A percentile compares a stretch with the other conserved stretches of the same genome.
Conservation (phyloP, 2,888 invertebrate species). For the Drosophila multiciliata region DNA sequence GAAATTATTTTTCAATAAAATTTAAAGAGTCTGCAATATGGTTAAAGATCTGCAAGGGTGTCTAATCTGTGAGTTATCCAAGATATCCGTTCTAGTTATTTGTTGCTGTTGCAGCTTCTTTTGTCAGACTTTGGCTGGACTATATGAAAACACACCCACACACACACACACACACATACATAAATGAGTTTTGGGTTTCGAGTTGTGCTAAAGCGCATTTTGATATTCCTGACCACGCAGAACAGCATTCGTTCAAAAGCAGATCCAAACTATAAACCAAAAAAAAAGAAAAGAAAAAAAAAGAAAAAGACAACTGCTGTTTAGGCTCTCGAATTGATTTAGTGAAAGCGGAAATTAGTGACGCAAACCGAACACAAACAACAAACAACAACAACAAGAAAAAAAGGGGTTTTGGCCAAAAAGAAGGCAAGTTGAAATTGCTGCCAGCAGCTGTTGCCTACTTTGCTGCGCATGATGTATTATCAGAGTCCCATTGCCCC, state of each 20-base stretch:
- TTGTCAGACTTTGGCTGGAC: slow-evolving; percentile 32
- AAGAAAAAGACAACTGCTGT: slow-evolving; percentile 44
- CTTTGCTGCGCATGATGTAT: slow-evolving; percentile 74
- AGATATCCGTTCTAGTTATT: neutral
- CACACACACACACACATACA: slow-evolving; percentile 8
- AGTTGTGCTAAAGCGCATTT: slow-evolving; percentile 61
- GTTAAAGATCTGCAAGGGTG: neutral
- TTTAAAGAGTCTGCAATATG: neutral
- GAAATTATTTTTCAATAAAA: too few species aligned
- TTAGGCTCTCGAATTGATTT: slow-evolving; percentile 73
- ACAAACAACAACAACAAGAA: neutral
- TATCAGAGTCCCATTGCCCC: slow-evolving; percentile 49
- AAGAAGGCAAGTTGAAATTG: slow-evolving; percentile 64
- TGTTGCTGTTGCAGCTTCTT: slow-evolving; percentile 13
- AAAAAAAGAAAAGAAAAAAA: neutral
- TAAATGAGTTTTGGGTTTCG: slow-evolving; percentile 33
- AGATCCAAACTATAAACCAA: slow-evolving; percentile 3
- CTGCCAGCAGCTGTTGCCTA: slow-evolving; percentile 71
- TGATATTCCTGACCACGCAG: slow-evolving; percentile 63
- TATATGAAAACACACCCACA: slow-evolving; percentile 37
- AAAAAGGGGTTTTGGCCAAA: neutral
- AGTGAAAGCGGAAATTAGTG: slow-evolving; percentile 79
- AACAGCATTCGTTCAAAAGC: slow-evolving; percentile 57
- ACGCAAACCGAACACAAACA: slow-evolving; percentile 50
- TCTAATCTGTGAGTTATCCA: neutral